Base-by-base conservation (phyloP, 2,797 vertebrate genomes). In the Enteromius fasciolatus region DNA sequence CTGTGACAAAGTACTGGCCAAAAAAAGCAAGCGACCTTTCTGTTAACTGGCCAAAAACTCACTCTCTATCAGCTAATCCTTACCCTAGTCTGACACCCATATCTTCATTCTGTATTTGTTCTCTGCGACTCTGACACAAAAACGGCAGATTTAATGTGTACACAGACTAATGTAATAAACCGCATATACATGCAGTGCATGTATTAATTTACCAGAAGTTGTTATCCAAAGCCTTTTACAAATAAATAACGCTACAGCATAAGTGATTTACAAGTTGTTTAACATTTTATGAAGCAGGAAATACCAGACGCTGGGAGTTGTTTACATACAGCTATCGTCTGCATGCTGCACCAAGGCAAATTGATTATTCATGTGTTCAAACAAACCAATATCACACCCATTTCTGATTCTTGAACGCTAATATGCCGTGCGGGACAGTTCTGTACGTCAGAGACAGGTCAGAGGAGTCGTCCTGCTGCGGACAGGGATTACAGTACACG, bases 401-500 rank as follows among this genome's bases (percentile, higher is more conserved):
- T 67, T 64, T 31, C 44, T 68, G 31, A 20, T 64, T 52, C 28
- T 74, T 74, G 31, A 66, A 54, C 9, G 48, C 36, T 44, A 44
- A 83, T 64, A 77, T 23, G 39, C 10, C 12, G 57, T 57, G 74
- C 15, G 36, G 59, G 59, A 54, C 28, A 20, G 23, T 57, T 39
- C 31, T 36, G 4, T 28, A 39, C 44, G 23, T 72, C 44, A 63
- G 52, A 63, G 28, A 67, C 10, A 3, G 69, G 76, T 64, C 74
- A 36, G 36, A 81, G 67, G 36, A 31, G 63, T 54, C 77, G 63
- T 72, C 50, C 48, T 57, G 59, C 61, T 68, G 72, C 68, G 59
- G 79, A 41, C 52, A 70, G 67, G 87, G 85, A 86, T 86, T 80
- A 86, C 84, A 80, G 86, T 84, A 79, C 74, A 69, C 14, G 39